Base-by-base conservation (phyloP, 2,888 invertebrate genomes). In the Deroplatys truncata region DNA sequence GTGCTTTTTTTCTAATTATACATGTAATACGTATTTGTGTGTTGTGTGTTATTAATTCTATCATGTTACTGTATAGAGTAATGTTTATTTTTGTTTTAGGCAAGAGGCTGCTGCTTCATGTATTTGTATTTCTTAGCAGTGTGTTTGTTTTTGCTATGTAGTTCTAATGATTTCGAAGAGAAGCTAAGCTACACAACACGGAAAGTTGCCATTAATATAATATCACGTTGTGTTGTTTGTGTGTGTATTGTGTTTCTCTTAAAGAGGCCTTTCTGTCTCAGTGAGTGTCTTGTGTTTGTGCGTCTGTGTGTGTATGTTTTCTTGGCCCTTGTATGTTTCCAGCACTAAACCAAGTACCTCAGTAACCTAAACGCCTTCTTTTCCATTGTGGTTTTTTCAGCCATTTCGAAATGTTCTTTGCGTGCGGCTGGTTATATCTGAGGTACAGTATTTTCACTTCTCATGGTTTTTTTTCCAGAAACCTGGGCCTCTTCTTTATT, bases 371-470 rank as follows among this genome's bases (percentile, higher is more conserved):
- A 91, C 82, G 89, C 91, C 89, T 90, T 89, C 88, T 90, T 88
- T 84, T 90, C 90, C 90, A 90, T 91, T 91, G 91, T 91, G 91
- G 89, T 91, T 94, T 95, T 96, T 96, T 95, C 96, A 96, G 96
- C 95, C 96, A 96, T 95, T 96, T 95, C 96, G 96, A 96, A 96
- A 96, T 96, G 96, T 96, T 96, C 96, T 97, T 96, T 96, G 96
- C 96, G 95, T 97, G 96, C 96, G 96, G 96, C 95, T 97, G 96
- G 96, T 96, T 97, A 94, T 96, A 96, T 95, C 96, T 96, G 95
- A 97, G 96, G 96, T 97, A 97, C 95, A 95, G 95, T 95, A 94
- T 91, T 90, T 91, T 85, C 91, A 91, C 90, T 89, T 91, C 90
- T 91, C 88, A 90, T 90, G 89, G 89, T 92, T 72, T 72, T 72